A percentile compares a stretch with the other conserved stretches of the same genome.
These are phyloP conservation scores for Ophioninae sp. DNA, from an alignment of 2,888 invertebrate species.

Conservation along the genomic window DNA sequence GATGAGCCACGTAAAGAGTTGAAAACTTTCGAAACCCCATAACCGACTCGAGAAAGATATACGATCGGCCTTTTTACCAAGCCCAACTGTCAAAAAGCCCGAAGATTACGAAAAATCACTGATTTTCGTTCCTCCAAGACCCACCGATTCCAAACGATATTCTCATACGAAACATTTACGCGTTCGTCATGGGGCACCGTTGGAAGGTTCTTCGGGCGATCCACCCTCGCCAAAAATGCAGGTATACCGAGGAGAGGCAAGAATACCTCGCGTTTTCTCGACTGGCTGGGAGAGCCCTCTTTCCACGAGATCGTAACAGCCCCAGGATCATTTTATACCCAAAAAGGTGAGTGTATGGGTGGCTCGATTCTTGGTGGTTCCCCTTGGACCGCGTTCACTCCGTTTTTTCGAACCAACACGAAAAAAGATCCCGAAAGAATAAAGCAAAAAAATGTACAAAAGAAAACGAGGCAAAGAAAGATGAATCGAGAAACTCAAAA, in stretches of 20 bases:
- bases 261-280: conserved; percentile 3
- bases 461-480: not conserved
- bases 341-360: not conserved
- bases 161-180: conserved; percentile 1
- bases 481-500: conserved; percentile 40
- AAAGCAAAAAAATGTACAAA: not conserved
- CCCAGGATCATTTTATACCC: conserved; percentile 27
- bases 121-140: not conserved
- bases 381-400: conserved; percentile 36
- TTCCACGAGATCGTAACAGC: conserved; percentile 1
- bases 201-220: not conserved
- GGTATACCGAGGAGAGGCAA: conserved; percentile 40
- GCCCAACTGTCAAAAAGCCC: not conserved
- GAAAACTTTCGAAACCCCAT: conserved; percentile 49
- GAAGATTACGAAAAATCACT: not conserved
- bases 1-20: conserved; percentile 28
- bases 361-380: conserved; percentile 26
- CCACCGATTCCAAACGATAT: not conserved
- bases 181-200: not conserved
- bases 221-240: conserved; percentile 59
- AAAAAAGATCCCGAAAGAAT: conserved; percentile 42
- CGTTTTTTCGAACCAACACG: not conserved
- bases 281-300: not conserved
- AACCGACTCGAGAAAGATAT: conserved; percentile 9
- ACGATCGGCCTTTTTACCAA: not conserved